phyloP scores from a whole-genome alignment of 2,888 invertebrate species.

The Volucella bombylans region DNA sequence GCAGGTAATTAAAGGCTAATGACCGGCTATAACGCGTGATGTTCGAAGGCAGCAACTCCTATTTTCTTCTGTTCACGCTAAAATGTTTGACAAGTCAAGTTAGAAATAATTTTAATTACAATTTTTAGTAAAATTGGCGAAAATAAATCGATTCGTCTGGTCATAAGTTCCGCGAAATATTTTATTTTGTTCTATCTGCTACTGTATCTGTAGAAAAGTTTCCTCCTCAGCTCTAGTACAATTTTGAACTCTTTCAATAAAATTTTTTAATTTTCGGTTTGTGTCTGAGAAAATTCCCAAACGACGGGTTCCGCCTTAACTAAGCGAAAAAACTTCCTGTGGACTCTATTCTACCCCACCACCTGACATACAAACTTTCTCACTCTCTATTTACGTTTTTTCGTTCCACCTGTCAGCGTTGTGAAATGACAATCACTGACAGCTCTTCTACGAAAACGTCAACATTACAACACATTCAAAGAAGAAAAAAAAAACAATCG shows the following conservation, averaged over 20 bases:
- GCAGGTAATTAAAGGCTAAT: no score
- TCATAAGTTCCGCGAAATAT: no score
- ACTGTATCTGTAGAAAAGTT: no score
- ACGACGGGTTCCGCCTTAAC: background rate
- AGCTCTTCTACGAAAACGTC: constrained; percentile 56
- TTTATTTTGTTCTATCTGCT: no score
- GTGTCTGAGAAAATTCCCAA: background rate
- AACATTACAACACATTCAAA: constrained; percentile 47
- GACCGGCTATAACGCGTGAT: no score
- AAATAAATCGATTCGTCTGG: no score
- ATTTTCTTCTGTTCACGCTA: no score
- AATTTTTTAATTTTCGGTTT: background rate
- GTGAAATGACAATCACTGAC: constrained; percentile 56
- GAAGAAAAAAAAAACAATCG: no score
- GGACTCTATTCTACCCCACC: constrained; percentile 14
- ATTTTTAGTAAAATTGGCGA: no score
- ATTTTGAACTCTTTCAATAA: background rate
- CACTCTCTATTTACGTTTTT: constrained; percentile 38
- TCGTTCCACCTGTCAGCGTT: constrained; percentile 30
- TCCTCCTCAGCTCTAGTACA: background rate
- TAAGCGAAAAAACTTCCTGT: constrained; percentile 1
- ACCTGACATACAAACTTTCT: background rate
- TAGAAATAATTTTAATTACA: no score
- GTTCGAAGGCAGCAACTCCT: no score
- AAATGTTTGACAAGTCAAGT: no score